Conservation (phyloP, 2,113 vertebrate species). For the Melospiza melodia region DNA sequence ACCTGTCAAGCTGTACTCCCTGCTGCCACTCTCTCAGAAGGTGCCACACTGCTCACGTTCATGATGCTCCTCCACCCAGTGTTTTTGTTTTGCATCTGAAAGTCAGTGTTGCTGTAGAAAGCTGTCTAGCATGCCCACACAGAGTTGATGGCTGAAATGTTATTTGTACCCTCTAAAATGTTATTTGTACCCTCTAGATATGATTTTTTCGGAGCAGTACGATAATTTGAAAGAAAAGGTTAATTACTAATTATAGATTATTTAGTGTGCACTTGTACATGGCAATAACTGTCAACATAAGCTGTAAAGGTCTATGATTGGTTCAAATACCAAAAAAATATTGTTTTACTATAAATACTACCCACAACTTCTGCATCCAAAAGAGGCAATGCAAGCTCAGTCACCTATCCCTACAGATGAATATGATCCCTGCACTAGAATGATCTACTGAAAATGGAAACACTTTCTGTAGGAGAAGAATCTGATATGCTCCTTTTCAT, state of each 20-base stretch:
- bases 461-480: background rate
- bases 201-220: background rate
- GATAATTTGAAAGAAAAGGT: background rate
- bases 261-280: background rate
- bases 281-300: background rate
- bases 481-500: background rate
- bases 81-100: background rate
- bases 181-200: background rate
- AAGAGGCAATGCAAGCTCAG: background rate
- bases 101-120: background rate
- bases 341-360: background rate
- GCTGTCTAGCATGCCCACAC: background rate
- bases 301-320: background rate
- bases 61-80: background rate
- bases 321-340: background rate
- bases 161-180: background rate
- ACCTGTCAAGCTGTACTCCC: background rate
- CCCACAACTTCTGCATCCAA: background rate
- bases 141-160: background rate
- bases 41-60: background rate
- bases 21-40: background rate
- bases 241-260: background rate
- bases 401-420: background rate
- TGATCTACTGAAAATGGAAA: background rate
- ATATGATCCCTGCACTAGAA: background rate